These are phyloP conservation scores for Crotalus horridus DNA, from an alignment of 2,113 vertebrate genomes.

Conservation along the genomic window DNA sequence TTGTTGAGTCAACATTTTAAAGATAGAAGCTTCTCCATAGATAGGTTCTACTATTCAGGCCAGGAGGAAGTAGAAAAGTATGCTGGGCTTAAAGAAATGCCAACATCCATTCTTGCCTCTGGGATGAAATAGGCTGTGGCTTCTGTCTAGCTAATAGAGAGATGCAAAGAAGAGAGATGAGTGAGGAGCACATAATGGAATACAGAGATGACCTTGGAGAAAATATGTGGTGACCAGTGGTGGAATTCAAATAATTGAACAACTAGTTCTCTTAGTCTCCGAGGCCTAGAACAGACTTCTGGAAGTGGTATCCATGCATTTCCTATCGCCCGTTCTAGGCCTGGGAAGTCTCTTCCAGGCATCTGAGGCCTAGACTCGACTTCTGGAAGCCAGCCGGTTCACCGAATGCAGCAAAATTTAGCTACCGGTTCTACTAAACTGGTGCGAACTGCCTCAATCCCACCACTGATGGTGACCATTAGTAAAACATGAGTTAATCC, in stretches of 20 bases:
- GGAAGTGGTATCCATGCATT: neutral
- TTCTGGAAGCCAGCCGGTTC: too few species aligned
- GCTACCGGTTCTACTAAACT: too few species aligned
- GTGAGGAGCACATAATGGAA: neutral
- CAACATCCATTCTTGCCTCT: neutral
- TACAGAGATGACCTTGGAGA: neutral
- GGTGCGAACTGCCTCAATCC: too few species aligned
- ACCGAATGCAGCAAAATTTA: too few species aligned
- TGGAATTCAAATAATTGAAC: too few species aligned
- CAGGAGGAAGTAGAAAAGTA: neutral
- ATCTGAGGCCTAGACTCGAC: too few species aligned
- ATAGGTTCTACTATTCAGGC: neutral
- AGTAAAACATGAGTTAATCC: neutral
- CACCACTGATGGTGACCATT: neutral
- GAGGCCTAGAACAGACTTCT: too few species aligned
- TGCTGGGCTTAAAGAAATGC: neutral
- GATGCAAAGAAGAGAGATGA: neutral
- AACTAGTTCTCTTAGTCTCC: too few species aligned
- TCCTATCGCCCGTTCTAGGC: too few species aligned
- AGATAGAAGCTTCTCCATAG: neutral
- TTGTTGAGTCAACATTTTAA: neutral
- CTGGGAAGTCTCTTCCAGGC: too few species aligned
- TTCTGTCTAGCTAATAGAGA: neutral
- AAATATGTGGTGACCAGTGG: neutral
- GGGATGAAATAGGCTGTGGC: neutral